These are phyloP conservation scores for Heloderma charlesbogerti DNA, from an alignment of 2,113 vertebrate genomes.

Conservation along the genomic window DNA sequence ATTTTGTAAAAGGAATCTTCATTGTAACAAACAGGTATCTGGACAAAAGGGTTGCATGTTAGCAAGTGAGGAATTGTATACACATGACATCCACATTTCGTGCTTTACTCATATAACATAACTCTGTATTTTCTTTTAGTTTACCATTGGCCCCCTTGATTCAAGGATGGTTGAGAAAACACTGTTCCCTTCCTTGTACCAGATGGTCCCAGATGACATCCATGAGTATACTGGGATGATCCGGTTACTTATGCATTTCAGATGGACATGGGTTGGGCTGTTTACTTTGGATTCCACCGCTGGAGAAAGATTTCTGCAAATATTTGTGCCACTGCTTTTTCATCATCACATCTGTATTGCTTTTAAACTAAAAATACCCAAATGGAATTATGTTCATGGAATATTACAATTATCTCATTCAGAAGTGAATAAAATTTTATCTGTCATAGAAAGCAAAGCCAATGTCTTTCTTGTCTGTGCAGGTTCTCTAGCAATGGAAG, in stretches of 20 bases:
- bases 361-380: neutral
- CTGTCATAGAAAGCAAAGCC: neutral
- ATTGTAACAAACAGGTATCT: too few relatives aligned
- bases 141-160: too few relatives aligned
- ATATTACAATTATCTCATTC: neutral
- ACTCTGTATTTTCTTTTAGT: too few relatives aligned
- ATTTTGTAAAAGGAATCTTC: too few relatives aligned
- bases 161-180: too few relatives aligned
- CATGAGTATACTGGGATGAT: neutral
- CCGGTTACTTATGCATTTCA: neutral
- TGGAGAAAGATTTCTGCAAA: neutral
- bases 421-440: neutral
- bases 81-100: too few relatives aligned
- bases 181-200: too few relatives aligned
- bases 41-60: too few relatives aligned
- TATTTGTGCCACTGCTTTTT: neutral
- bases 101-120: too few relatives aligned
- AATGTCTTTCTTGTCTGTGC: constrained; percentile 10
- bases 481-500: neutral
- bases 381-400: neutral
- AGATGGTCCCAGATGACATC: neutral
- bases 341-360: neutral
- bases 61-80: too few relatives aligned
- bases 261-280: constrained; percentile 2
- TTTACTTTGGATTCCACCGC: neutral